phyloP scores from a whole-genome alignment of 1,140 invertebrate genomes.

The Aphelinus atriplicis region DNA sequence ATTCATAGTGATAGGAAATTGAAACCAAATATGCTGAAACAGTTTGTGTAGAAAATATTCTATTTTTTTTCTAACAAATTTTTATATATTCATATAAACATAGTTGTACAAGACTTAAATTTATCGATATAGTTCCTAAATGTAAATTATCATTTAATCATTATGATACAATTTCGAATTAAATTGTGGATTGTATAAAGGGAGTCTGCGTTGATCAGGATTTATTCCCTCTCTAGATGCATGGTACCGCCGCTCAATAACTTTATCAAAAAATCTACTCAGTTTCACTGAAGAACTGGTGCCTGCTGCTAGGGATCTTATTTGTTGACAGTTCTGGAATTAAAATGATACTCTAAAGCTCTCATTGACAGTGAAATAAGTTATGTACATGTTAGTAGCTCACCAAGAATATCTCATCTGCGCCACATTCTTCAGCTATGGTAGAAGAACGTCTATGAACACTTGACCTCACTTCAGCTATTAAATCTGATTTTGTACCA shows the following conservation, averaged over 20 bases:
- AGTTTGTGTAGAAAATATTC: no score
- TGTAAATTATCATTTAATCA: constrained; percentile 58
- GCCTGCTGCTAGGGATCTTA: constrained; percentile 87
- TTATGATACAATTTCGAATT: constrained; percentile 71
- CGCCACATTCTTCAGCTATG: constrained; percentile 90
- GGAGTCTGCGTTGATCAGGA: constrained; percentile 67
- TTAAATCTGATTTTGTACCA: constrained; percentile 91
- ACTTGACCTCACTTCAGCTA: constrained; percentile 75
- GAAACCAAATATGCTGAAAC: no score
- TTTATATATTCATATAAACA: no score
- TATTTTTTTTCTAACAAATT: no score
- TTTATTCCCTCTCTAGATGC: constrained; percentile 63
- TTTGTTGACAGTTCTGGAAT: constrained; percentile 77
- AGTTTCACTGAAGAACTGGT: constrained; percentile 92
- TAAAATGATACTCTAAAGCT: constrained; percentile 14
- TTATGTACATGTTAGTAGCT: constrained; percentile 28
- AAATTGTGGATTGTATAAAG: constrained; percentile 61
- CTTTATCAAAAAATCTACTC: constrained; percentile 94
- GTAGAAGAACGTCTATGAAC: constrained; percentile 74
- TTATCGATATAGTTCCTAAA: no score
- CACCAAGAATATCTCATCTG: constrained; percentile 91
- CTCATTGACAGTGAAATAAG: constrained; percentile 19
- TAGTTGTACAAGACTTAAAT: no score
- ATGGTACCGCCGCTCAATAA: constrained; percentile 79
- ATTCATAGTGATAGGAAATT: no score